Conservation (phyloP, 2,888 invertebrate species). For the Acronicta leporina region DNA sequence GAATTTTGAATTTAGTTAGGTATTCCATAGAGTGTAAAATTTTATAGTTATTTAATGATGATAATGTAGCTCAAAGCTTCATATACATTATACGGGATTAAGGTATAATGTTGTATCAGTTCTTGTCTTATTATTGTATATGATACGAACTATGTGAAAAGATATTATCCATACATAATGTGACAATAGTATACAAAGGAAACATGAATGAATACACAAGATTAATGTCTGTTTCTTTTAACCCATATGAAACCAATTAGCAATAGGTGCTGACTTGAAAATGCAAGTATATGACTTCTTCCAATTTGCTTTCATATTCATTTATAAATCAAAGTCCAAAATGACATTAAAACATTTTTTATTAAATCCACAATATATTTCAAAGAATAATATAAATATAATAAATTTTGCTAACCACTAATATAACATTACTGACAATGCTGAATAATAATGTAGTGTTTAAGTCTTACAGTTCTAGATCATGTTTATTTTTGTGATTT, state of each 20-base stretch:
- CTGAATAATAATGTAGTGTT: constrained; percentile 60
- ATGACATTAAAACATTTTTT: constrained; percentile 83
- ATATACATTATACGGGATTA: constrained; percentile 1
- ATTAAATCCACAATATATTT: constrained; percentile 88
- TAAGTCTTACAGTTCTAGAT: constrained; percentile 72
- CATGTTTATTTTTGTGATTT: constrained; percentile 62
- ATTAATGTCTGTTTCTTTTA: too few relatives aligned
- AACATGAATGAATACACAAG: constrained; percentile 14
- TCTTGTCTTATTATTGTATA: constrained; percentile 1
- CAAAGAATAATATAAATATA: constrained; percentile 88
- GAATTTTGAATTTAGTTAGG: constrained; percentile 10
- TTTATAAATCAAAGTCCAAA: constrained; percentile 71
- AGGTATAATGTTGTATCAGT: background rate
- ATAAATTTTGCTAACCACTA: constrained; percentile 83
- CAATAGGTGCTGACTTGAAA: too few relatives aligned
- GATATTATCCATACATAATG: constrained; percentile 13
- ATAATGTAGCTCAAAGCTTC: constrained; percentile 1
- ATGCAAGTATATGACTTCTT: background rate
- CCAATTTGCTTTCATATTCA: too few relatives aligned
- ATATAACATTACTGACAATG: constrained; percentile 79
- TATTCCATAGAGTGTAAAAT: constrained; percentile 1
- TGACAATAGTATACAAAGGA: constrained; percentile 9
- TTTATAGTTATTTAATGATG: constrained; percentile 13
- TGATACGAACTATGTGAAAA: constrained; percentile 17
- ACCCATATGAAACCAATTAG: too few relatives aligned